Evolutionary conservation across 2,888 invertebrate species (phyloP), one percentile per base, ranked within the genome.

Genomic region (Ophion ellenae): DNA sequence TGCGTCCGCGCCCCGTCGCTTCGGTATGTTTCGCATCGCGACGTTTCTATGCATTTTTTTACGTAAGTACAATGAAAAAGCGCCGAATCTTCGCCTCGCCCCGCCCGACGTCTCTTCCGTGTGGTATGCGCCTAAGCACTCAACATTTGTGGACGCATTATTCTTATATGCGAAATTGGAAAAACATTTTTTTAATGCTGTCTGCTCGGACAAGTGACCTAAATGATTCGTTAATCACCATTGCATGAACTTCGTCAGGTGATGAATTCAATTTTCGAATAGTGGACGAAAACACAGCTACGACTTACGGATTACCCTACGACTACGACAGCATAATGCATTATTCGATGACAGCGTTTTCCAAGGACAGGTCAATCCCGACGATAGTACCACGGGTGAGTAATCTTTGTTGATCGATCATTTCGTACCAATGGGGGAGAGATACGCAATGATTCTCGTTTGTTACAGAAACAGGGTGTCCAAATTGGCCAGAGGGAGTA

Each of bases 311-410:
- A 66, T 70, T 88, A 17, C 86, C 88, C 0, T 88, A 88, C 81
- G 87, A 88, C 53, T 88, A 86, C 64, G 85, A 87, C 57, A 87
- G 87, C 71, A 79, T 88, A 28, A 88, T 87, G 87, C 88, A 88
- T 71, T 88, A 87, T 67, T 84, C 88, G 63, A 85, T 84, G 87
- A 87, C 86, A 1, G 85, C 86, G 3, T 87, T 85, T 79, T 83
- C 88, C 0, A 86, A 83, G 76, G 63, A 78, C 47, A 78, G 53
- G 76, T 76, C 86, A 0, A 1, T 66, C 4, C 85, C 86, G 2
- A 83, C 87, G 14, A 83, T 87, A 11, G 20, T 87, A n/a, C 87
- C 87, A n/a, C 71, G 53, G 66, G 87, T 87, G n/a, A 83, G 83
- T 74, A 28, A 64, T 47, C 36, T 36, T 57, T 36, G 59, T 2